Evolutionary conservation across 2,888 invertebrate species (phyloP).

Genomic region (Hanleya hanleyi): DNA sequence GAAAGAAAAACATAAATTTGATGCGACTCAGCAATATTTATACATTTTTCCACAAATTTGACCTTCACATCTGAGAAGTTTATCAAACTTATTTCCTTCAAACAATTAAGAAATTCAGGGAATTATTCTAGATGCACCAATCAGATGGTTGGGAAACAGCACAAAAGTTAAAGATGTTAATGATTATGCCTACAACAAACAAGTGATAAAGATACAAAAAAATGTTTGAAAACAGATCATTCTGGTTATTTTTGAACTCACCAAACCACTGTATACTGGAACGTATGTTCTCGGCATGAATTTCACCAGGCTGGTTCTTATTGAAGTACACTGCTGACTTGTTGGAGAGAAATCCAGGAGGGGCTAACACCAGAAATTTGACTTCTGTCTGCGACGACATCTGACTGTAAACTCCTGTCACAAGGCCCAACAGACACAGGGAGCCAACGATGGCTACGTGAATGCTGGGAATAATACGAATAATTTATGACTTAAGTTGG

Average conservation of each 20-base stretch:
- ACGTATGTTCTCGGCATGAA: slow-evolving; percentile 33
- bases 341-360: slow-evolving; percentile 47
- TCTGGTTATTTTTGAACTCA: slow-evolving; percentile 39
- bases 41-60: too few relatives aligned
- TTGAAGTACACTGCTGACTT: slow-evolving; percentile 52
- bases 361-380: slow-evolving; percentile 57
- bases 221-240: too few relatives aligned
- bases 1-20: too few relatives aligned
- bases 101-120: too few relatives aligned
- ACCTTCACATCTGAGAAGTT: too few relatives aligned
- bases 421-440: slow-evolving; percentile 51
- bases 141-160: too few relatives aligned
- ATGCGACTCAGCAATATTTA: too few relatives aligned
- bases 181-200: too few relatives aligned
- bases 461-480: slow-evolving; percentile 51
- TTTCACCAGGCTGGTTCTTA: slow-evolving; percentile 46
- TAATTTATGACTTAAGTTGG: background rate
- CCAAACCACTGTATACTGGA: slow-evolving; percentile 50
- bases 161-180: too few relatives aligned
- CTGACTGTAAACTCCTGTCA: slow-evolving; percentile 52
- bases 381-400: slow-evolving; percentile 47
- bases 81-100: too few relatives aligned
- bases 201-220: too few relatives aligned
- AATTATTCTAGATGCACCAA: too few relatives aligned
- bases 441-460: slow-evolving; percentile 54